Evolutionary conservation across 2,888 invertebrate species (phyloP).

Genomic region (Torymus texanus): DNA sequence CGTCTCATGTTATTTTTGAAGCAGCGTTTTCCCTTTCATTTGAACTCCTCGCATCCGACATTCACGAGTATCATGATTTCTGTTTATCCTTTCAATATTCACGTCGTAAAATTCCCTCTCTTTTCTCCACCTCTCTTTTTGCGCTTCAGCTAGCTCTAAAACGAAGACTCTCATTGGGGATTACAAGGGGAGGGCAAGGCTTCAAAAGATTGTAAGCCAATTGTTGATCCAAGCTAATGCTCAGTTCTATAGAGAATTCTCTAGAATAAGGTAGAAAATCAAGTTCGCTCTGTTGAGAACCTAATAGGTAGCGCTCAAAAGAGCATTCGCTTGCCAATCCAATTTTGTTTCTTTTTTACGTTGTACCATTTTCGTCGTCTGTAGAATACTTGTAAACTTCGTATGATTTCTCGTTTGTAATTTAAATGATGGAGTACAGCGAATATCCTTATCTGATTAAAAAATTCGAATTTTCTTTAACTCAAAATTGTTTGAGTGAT

Average conservation of each 20-base stretch:
- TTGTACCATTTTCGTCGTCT: no score
- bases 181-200: conserved; percentile 9
- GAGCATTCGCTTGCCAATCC: not conserved
- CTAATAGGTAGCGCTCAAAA: not conserved
- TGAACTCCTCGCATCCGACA: not conserved
- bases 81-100: conserved; percentile 25
- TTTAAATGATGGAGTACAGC: no score
- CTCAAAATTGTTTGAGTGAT: no score
- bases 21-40: not conserved
- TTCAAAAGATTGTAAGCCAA: conserved; percentile 24
- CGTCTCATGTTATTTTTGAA: not conserved
- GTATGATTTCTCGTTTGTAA: no score
- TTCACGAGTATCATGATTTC: conserved; percentile 18
- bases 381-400: no score
- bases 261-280: not conserved
- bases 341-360: not conserved
- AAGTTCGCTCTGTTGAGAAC: not conserved
- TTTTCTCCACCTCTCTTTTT: no score
- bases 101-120: conserved; percentile 8
- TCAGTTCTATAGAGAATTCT: no score
- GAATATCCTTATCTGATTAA: no score
- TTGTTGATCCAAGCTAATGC: conserved; percentile 20
- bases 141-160: not conserved
- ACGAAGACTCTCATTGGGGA: not conserved
- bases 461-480: no score